Evolutionary conservation across 1,140 invertebrate genomes (phyloP), one percentile per base, ranked within the genome.

Genomic region (Holotrichia oblita): DNA sequence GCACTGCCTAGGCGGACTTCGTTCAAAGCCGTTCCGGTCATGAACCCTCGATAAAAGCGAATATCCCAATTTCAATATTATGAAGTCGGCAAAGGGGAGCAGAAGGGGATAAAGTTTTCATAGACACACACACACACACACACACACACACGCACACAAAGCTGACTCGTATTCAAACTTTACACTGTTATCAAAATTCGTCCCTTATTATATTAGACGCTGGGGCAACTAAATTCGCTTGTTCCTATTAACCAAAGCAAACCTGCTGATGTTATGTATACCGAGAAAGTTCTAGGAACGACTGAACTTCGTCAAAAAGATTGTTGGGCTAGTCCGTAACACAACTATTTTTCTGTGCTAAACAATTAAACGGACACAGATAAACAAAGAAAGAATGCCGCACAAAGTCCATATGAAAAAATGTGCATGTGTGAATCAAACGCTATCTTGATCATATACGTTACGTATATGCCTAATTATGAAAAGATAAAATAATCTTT

Each of bases 11-110:
- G 61, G 17, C 6, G 17, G 61, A 14, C 22, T 69, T 27, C 22
- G 27, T 69, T 34, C 61, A 34, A 34, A 69, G 61, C 61, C 61
- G 61, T 69, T 34, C 27, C 61, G 61, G 61, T 69, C 61, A 69
- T 22, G 61, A 20, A 24, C 61, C 61, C 22, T 69, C 61, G 61
- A 69, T 69, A 69, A 69, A 69, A 34, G 61, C 61, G 61, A 69
- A 69, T 69, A 69, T 69, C 61, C 61, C 61, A 69, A 69, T 69
- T 69, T 69, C 61, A 34, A 69, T 69, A 69, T 69, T 27, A 69
- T 69, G 61, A 69, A 69, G 61, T 69, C 12, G 48, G 14, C 14
- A 14, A 17, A n/a, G 14, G 48, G 14, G 6, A 44, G 14, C 9
- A 44, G 42, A 55, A 55, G 14, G 48, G 48, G 48, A 55, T 55